A percentile compares a stretch with the other conserved stretches of the same genome.
These are phyloP conservation scores for Spheniscus mendiculus DNA, from an alignment of 2,113 vertebrate species.

Conservation along the genomic window DNA sequence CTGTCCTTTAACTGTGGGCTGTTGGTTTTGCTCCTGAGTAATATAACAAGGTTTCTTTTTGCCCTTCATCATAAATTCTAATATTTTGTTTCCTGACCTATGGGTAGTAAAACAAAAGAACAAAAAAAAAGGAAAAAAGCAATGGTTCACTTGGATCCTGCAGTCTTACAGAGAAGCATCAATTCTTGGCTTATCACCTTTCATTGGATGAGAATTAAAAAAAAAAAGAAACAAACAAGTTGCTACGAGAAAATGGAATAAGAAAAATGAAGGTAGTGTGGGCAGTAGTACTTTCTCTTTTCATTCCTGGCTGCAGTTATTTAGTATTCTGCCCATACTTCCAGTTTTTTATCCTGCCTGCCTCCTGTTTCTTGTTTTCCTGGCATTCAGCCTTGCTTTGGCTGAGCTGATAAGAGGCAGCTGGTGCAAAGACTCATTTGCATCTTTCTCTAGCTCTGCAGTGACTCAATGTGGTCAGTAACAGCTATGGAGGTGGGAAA, in stretches of 20 bases:
- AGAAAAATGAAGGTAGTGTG: background rate
- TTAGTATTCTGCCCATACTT: constrained; percentile 7
- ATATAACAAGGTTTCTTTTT: background rate
- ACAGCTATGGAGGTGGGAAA: background rate
- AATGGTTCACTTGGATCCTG: background rate
- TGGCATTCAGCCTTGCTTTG: constrained; percentile 43
- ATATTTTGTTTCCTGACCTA: background rate
- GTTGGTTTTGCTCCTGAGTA: background rate
- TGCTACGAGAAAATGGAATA: background rate
- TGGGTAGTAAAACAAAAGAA: background rate
- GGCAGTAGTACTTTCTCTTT: background rate
- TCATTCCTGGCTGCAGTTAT: background rate
- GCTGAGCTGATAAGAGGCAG: constrained; percentile 45
- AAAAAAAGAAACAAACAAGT: background rate
- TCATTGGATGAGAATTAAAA: background rate
- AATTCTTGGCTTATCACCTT: background rate
- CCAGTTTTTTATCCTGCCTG: constrained; percentile 11
- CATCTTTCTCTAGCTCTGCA: background rate
- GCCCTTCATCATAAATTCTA: background rate
- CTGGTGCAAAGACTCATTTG: constrained; percentile 6
- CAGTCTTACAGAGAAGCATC: background rate
- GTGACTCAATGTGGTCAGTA: background rate
- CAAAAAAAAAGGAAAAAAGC: background rate
- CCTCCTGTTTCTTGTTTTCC: constrained; percentile 48
- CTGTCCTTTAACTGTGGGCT: background rate